A percentile compares a stretch with the other conserved stretches of the same genome.
These are phyloP conservation scores for Semibalanus balanoides DNA, from an alignment of 1,140 invertebrate genomes.

Conservation along the genomic window DNA sequence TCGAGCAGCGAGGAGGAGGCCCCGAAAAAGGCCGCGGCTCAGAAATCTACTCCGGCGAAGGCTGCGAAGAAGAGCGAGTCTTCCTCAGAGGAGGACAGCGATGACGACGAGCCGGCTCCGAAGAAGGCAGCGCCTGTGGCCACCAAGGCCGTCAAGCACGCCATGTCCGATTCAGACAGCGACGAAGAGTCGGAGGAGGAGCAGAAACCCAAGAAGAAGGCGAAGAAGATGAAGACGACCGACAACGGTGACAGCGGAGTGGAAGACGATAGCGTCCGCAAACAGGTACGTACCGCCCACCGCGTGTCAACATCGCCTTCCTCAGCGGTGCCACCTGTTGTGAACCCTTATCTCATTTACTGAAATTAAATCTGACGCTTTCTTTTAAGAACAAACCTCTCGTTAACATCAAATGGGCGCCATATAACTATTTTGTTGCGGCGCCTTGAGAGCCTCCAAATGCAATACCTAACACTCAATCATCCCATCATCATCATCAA, in stretches of 20 bases:
- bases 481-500: too few species aligned
- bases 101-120: constrained; percentile 12
- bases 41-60: constrained; percentile 4
- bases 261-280: constrained; percentile 7
- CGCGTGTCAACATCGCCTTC: too few species aligned
- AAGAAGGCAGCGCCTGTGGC: constrained; percentile 11
- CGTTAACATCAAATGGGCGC: too few species aligned
- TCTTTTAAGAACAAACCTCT: too few species aligned
- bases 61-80: constrained; percentile 6
- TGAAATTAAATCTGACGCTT: too few species aligned
- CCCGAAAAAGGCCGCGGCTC: background rate
- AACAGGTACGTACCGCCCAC: background rate
- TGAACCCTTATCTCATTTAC: too few species aligned
- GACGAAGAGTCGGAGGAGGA: constrained; percentile 7
- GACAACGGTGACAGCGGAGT: constrained; percentile 5
- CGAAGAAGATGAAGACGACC: constrained; percentile 7
- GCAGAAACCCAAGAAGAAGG: constrained; percentile 5
- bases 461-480: too few species aligned
- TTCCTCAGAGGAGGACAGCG: constrained; percentile 6
- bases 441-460: too few species aligned
- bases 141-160: background rate
- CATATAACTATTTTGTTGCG: too few species aligned
- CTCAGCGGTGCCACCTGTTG: too few species aligned
- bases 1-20: constrained; percentile 16
- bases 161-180: background rate